A percentile compares a stretch with the other conserved stretches of the same genome.
Evolutionary conservation across 2,797 vertebrate species (phyloP).

Genomic region (Pempheris klunzingeri): DNA sequence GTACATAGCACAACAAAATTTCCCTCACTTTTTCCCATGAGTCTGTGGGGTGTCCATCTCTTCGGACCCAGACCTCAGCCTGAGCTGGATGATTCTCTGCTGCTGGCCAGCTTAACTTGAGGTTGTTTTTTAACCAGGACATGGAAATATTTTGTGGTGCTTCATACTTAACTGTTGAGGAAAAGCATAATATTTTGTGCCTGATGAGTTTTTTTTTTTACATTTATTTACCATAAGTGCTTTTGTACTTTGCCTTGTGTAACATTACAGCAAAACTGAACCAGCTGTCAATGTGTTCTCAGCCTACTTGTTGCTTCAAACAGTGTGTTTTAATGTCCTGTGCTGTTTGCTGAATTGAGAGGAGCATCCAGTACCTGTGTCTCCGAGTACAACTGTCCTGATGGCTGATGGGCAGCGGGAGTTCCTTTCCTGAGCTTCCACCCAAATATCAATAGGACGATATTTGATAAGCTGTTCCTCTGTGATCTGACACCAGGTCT

Average conservation of each 20-base stretch:
- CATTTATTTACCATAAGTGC: neutral
- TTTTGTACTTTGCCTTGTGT: neutral
- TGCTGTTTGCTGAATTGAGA: neutral
- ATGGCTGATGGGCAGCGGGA: slow-evolving; percentile 61
- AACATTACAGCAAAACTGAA: neutral
- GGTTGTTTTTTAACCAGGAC: slow-evolving; percentile 59
- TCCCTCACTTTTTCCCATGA: slow-evolving; percentile 61
- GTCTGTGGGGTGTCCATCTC: neutral
- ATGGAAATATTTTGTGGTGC: slow-evolving; percentile 47
- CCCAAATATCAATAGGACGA: slow-evolving; percentile 49
- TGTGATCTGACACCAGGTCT: fast-evolving
- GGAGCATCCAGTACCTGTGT: slow-evolving; percentile 61
- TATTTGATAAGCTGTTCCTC: neutral
- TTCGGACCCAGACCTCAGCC: slow-evolving; percentile 57
- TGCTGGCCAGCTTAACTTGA: slow-evolving; percentile 59
- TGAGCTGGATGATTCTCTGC: slow-evolving; percentile 28
- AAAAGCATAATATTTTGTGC: slow-evolving; percentile 1
- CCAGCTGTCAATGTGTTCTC: neutral
- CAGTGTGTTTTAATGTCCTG: neutral
- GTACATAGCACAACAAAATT: neutral
- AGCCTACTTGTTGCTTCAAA: neutral
- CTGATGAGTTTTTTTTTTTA: neutral
- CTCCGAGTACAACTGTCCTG: slow-evolving; percentile 14
- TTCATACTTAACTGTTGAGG: slow-evolving; percentile 74
- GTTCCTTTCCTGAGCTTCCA: slow-evolving; percentile 53